Evolutionary conservation across 2,888 invertebrate genomes (phyloP).

Genomic region (Myathropa florea): DNA sequence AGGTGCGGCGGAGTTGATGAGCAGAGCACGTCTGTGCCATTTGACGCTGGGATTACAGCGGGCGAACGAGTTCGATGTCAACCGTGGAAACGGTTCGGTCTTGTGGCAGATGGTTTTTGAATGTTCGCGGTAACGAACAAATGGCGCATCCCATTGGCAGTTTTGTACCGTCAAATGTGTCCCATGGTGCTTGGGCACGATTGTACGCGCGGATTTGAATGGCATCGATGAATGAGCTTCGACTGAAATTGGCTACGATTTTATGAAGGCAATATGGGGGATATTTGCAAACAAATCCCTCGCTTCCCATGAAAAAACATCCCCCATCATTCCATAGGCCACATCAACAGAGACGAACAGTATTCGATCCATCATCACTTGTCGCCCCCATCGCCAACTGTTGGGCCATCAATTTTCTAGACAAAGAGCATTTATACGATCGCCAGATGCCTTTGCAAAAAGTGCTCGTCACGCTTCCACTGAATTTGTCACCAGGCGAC

Average conservation of each 20-base stretch:
- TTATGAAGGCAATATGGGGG: too few species aligned
- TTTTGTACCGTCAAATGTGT: too few species aligned
- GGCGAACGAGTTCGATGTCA: neutral
- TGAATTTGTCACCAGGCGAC: neutral
- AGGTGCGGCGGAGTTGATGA: neutral
- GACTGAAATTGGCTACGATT: too few species aligned
- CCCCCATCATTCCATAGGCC: too few species aligned
- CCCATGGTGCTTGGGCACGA: too few species aligned
- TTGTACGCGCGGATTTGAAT: too few species aligned
- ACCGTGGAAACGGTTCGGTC: neutral
- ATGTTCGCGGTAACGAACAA: neutral
- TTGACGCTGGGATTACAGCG: neutral
- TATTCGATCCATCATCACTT: too few species aligned
- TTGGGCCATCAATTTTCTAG: neutral
- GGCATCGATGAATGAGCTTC: too few species aligned
- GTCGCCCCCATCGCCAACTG: neutral
- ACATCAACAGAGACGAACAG: too few species aligned
- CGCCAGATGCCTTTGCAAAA: neutral
- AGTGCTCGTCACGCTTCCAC: neutral
- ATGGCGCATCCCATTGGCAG: too few species aligned
- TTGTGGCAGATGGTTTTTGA: neutral
- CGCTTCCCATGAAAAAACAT: too few species aligned
- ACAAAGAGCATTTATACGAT: neutral
- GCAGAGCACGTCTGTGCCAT: constrained; percentile 5
- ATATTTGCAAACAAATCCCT: too few species aligned